phyloP scores from a whole-genome alignment of 1,140 invertebrate genomes.

The Apis florea region DNA sequence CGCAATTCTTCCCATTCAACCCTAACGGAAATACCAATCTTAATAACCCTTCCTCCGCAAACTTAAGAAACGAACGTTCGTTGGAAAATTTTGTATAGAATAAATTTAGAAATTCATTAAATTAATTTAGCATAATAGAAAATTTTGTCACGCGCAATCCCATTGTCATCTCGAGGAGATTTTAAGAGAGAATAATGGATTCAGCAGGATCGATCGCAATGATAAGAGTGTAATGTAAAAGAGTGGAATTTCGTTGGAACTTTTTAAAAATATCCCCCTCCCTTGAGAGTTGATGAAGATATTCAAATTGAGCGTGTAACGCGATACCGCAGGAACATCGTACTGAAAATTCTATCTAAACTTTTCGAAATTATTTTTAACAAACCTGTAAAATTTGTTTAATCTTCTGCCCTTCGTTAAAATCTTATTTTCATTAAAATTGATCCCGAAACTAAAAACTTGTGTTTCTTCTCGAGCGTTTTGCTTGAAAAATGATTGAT shows the following conservation, averaged over 20 bases:
- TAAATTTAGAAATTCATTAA: no score
- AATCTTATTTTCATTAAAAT: background rate
- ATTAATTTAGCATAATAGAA: background rate
- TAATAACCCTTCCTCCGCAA: background rate
- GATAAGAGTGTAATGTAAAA: conserved; percentile 59
- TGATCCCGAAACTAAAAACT: no score
- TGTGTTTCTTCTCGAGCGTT: no score
- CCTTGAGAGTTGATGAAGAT: background rate
- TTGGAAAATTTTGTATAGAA: background rate
- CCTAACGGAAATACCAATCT: background rate
- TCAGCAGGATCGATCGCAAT: conserved; percentile 56
- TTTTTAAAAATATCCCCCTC: conserved; percentile 16
- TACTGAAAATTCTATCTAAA: no score
- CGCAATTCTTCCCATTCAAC: conserved; percentile 8
- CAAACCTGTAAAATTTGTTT: background rate
- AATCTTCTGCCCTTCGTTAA: no score
- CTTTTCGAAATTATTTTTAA: background rate
- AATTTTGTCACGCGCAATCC: conserved; percentile 36
- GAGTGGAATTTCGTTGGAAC: conserved; percentile 38
- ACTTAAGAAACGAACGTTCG: background rate
- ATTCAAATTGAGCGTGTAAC: background rate
- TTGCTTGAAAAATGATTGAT: no score
- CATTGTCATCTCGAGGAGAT: conserved; percentile 2
- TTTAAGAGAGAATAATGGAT: conserved; percentile 61
- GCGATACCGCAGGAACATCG: background rate